Conservation (phyloP, 2,797 vertebrate species). For the Lycodopsis pacificus region DNA sequence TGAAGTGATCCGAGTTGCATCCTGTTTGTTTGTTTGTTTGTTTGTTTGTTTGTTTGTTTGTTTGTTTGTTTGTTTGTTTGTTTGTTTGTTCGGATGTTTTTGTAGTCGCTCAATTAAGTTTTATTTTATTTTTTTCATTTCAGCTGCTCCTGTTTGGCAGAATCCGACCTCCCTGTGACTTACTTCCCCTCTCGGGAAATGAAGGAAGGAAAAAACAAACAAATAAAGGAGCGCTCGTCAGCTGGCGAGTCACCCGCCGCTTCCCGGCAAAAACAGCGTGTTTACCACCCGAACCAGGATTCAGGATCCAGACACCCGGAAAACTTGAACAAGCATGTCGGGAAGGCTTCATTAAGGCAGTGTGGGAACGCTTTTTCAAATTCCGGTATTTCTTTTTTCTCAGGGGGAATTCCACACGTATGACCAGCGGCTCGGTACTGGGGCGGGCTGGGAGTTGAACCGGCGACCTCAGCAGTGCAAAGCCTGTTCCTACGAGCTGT, state of each 20-base stretch:
- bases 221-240: conserved; percentile 6
- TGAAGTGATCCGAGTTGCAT: too few species aligned
- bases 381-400: background rate
- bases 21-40: too few species aligned
- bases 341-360: conserved; percentile 33
- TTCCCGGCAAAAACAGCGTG: conserved; percentile 47
- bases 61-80: too few species aligned
- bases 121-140: background rate
- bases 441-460: conserved; percentile 3
- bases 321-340: background rate
- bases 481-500: too few species aligned
- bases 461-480: background rate
- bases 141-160: conserved; percentile 8
- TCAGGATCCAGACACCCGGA: background rate
- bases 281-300: conserved; percentile 25
- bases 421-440: background rate
- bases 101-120: too few species aligned
- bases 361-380: conserved; percentile 23
- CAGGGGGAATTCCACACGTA: conserved; percentile 20
- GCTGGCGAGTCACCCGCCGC: conserved; percentile 30
- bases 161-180: background rate
- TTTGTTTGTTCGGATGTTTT: too few species aligned
- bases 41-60: too few species aligned
- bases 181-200: conserved; percentile 22
- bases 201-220: conserved; percentile 42